These are phyloP conservation scores for Caenorhabditis sp. DNA, from an alignment of 2,888 invertebrate genomes.

Conservation along the genomic window DNA sequence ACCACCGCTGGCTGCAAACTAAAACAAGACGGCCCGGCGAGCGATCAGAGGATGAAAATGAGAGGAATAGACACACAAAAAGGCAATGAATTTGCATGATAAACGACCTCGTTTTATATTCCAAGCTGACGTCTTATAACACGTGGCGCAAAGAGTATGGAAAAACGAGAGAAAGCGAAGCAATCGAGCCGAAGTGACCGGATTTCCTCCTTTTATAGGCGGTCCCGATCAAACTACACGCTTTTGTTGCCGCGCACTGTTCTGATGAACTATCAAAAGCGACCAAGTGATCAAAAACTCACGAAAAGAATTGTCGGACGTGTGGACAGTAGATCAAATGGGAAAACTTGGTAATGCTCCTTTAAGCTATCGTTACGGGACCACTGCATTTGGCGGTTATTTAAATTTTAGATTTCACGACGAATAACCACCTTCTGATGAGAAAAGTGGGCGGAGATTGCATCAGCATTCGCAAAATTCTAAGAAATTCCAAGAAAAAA, in stretches of 20 bases:
- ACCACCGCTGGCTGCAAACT: no score
- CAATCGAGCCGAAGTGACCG: not conserved
- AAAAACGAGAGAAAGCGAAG: not conserved
- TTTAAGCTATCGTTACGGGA: no score
- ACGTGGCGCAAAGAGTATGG: not conserved
- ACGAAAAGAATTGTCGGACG: no score
- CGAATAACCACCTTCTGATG: no score
- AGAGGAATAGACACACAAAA: not conserved
- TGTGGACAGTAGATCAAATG: no score
- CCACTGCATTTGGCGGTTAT: no score
- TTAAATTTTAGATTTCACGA: no score
- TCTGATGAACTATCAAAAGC: not conserved
- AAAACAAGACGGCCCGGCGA: no score
- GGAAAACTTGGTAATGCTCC: no score
- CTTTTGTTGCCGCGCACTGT: not conserved
- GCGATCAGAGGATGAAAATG: not conserved
- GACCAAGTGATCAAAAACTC: not conserved
- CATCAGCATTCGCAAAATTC: not conserved
- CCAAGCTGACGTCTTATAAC: not conserved
- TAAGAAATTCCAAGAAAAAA: conserved; percentile 4
- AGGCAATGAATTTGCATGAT: not conserved
- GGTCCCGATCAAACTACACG: not conserved
- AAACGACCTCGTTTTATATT: not conserved
- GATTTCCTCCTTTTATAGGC: not conserved
- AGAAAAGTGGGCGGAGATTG: conserved; percentile 7